phyloP scores from a whole-genome alignment of 92 coral and sea anemone genomes.

The Parazoanthus darwini region DNA sequence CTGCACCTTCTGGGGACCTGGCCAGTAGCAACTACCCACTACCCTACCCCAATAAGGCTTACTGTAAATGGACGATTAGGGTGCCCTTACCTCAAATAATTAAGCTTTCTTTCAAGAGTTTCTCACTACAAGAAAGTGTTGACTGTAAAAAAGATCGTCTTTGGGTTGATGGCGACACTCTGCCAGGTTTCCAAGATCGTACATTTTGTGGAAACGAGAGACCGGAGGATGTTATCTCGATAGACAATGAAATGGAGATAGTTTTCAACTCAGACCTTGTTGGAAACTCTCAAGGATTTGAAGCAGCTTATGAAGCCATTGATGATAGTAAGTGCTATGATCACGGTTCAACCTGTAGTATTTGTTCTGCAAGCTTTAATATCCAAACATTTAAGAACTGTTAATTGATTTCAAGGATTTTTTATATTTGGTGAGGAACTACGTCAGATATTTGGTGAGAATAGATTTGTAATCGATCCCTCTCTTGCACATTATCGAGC shows the following conservation, averaged over 20 bases:
- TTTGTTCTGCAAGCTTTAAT: background rate
- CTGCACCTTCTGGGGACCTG: slow-evolving; percentile 7
- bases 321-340: slow-evolving; percentile 17
- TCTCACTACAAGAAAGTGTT: slow-evolving; percentile 23
- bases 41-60: slow-evolving; percentile 19
- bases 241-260: slow-evolving; percentile 26
- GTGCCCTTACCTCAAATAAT: slow-evolving; percentile 9
- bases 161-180: background rate
- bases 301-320: slow-evolving; percentile 26
- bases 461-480: too few relatives aligned
- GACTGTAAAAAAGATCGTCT: slow-evolving; percentile 28
- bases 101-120: slow-evolving; percentile 28
- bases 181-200: background rate
- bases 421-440: background rate
- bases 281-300: slow-evolving; percentile 22
- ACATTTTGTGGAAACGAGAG: slow-evolving; percentile 6
- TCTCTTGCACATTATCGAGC: too few relatives aligned
- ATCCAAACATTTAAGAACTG: background rate
- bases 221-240: slow-evolving; percentile 4
- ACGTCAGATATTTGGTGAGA: background rate
- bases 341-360: background rate
- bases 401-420: background rate
- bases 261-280: slow-evolving; percentile 4
- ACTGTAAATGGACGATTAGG: slow-evolving; percentile 10
- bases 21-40: slow-evolving; percentile 23